Evolutionary conservation across 2,797 vertebrate species (phyloP), one percentile per base, ranked within the genome.

Genomic region (Enteromius mattozi): DNA sequence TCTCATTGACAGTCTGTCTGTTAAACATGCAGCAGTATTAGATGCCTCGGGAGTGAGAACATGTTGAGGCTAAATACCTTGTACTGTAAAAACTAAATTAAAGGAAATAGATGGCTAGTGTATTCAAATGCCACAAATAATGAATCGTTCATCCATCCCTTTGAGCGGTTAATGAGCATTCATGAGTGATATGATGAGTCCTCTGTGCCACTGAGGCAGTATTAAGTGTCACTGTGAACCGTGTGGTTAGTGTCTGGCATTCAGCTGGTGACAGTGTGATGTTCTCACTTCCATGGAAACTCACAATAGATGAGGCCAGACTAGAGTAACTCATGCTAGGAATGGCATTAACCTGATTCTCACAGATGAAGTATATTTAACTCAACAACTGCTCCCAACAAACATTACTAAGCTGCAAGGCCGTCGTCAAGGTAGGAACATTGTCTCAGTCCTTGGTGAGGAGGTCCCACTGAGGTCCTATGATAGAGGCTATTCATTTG

Each of bases 211-310:
- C 33, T 40, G 30, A 61, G 30, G 59, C 21, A 19, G 45, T 75
- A 27, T 75, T 75, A 65, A 51, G 33, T 82, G 14, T 65, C 70
- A 75, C 19, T 66, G 42, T 49, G 16, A 49, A 19, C 59, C 35
- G 3, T 66, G 45, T 82, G 45, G 71, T 82, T 76, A 65, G 81
- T 75, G 59, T 82, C 33, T 63, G 33, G 30, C 40, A 27, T 82
- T 82, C 12, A 66, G 42, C 33, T 35, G 59, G 71, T 14, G 45
- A 75, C 59, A 76, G 59, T 66, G 19, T 82, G 71, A 82, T 82
- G 81, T 82, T 82, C 81, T 82, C 59, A 66, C 70, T 66, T 82
- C 61, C 45, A 63, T 82, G 71, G 70, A 63, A 51, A 75, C 37
- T 45, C 59, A 66, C 59, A 75, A 37, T 49, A 51, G 68, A 2